A percentile compares a stretch with the other conserved stretches of the same genome.
phyloP scores from a whole-genome alignment of 2,113 vertebrate genomes.

The Prochilodus magdalenae region DNA sequence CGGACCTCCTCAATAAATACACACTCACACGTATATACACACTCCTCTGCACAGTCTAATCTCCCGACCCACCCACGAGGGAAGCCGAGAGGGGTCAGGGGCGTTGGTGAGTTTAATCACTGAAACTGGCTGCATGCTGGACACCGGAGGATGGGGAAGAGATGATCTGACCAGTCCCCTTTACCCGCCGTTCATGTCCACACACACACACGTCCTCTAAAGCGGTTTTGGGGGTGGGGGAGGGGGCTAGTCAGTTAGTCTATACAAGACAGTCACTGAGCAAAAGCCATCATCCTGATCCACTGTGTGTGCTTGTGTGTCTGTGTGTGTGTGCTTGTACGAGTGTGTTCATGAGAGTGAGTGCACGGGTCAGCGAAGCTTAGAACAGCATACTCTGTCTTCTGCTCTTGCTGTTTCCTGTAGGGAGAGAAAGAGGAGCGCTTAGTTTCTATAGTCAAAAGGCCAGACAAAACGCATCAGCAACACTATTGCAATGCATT shows the following conservation, averaged over 20 bases:
- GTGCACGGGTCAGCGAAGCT: slow-evolving; percentile 53
- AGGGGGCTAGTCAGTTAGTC: slow-evolving; percentile 33
- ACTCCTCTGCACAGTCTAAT: slow-evolving; percentile 50
- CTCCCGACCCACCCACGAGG: not conserved
- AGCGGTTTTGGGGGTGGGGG: slow-evolving; percentile 4
- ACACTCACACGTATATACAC: slow-evolving; percentile 58
- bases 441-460: not conserved
- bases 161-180: slow-evolving; percentile 39
- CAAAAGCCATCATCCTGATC: slow-evolving; percentile 41
- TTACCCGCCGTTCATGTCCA: slow-evolving; percentile 12
- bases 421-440: slow-evolving; percentile 21
- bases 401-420: slow-evolving; percentile 96
- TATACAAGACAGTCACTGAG: slow-evolving; percentile 41
- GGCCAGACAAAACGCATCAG: no score
- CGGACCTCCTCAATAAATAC: slow-evolving; percentile 88
- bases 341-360: slow-evolving; percentile 28
- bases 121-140: slow-evolving; percentile 54
- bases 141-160: slow-evolving; percentile 18
- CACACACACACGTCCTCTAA: slow-evolving; percentile 11
- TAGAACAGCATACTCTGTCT: slow-evolving; percentile 99
- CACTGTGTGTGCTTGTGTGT: slow-evolving; percentile 18
- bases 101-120: slow-evolving; percentile 30
- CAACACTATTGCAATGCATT: no score
- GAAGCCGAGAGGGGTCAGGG: slow-evolving; percentile 26
- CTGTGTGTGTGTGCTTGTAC: slow-evolving; percentile 19